These are phyloP conservation scores for Alitta virens DNA, from an alignment of 2,888 invertebrate species.

Conservation along the genomic window DNA sequence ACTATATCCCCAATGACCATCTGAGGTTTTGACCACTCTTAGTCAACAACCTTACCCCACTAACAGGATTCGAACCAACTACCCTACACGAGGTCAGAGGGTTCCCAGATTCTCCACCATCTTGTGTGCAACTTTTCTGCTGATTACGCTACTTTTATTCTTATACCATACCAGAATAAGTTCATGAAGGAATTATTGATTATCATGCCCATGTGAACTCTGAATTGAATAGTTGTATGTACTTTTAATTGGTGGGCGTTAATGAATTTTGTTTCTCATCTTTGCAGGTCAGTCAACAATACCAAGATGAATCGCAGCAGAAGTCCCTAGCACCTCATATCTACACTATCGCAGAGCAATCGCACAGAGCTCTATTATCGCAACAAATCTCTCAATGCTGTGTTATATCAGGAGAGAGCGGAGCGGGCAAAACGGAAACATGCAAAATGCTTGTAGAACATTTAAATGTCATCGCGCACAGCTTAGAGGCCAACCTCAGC, in stretches of 20 bases:
- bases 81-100: no score
- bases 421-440: slow-evolving; percentile 43
- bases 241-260: background rate
- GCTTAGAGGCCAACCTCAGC: slow-evolving; percentile 37
- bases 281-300: background rate
- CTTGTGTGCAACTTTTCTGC: no score
- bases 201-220: background rate
- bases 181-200: background rate
- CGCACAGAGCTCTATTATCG: slow-evolving; percentile 32
- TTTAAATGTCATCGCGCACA: slow-evolving; percentile 32
- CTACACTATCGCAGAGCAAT: slow-evolving; percentile 40
- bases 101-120: no score
- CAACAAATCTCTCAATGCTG: slow-evolving; percentile 43
- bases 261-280: background rate
- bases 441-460: slow-evolving; percentile 42
- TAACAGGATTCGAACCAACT: no score
- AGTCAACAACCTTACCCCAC: no score
- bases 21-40: no score
- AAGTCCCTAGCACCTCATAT: slow-evolving; percentile 39
- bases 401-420: slow-evolving; percentile 51
- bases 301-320: background rate
- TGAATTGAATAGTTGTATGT: background rate
- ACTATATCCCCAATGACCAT: no score
- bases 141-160: no score
- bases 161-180: background rate